A percentile compares a stretch with the other conserved stretches of the same genome.
Conservation (phyloP, 1,140 invertebrate genomes). For the Zaprionus gabonicus region DNA sequence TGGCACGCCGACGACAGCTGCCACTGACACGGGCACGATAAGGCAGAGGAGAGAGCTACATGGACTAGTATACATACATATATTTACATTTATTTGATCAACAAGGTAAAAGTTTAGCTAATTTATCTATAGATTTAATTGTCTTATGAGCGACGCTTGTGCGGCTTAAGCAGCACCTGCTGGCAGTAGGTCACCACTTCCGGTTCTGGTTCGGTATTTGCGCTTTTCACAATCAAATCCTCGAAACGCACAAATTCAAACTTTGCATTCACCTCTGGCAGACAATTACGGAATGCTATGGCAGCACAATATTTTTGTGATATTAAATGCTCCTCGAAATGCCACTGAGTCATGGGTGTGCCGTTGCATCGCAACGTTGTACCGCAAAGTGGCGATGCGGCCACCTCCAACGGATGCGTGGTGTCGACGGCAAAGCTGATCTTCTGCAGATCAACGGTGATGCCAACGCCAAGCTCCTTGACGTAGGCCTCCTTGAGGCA, state of each 20-base stretch:
- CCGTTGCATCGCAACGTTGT: slow-evolving; percentile 89
- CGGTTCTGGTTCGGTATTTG: slow-evolving; percentile 72
- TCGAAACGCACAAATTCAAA: slow-evolving; percentile 86
- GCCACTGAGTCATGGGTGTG: slow-evolving; percentile 88
- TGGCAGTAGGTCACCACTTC: slow-evolving; percentile 86
- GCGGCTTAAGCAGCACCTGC: slow-evolving; percentile 62
- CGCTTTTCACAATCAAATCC: slow-evolving; percentile 85
- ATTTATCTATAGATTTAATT: slow-evolving; percentile 11
- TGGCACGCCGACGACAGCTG: slow-evolving; percentile 40
- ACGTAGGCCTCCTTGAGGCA: slow-evolving; percentile 98
- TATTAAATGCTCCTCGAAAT: slow-evolving; percentile 95
- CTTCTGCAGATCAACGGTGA: slow-evolving; percentile 90
- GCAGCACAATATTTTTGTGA: slow-evolving; percentile 92
- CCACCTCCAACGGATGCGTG: slow-evolving; percentile 83
- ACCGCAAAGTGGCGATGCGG: slow-evolving; percentile 86
- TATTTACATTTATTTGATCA: slow-evolving; percentile 38
- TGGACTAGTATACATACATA: slow-evolving; percentile 9
- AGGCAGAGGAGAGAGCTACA: slow-evolving; percentile 5
- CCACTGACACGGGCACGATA: slow-evolving; percentile 3
- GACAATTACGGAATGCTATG: slow-evolving; percentile 87
- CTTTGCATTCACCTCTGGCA: slow-evolving; percentile 45
- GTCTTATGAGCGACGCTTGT: slow-evolving; percentile 43
- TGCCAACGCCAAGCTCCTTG: slow-evolving; percentile 94
- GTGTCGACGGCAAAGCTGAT: slow-evolving; percentile 89
- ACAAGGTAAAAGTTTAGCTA: slow-evolving; percentile 20